These are phyloP conservation scores for Zootermopsis nevadensis DNA, from an alignment of 2,888 invertebrate species.

Conservation along the genomic window DNA sequence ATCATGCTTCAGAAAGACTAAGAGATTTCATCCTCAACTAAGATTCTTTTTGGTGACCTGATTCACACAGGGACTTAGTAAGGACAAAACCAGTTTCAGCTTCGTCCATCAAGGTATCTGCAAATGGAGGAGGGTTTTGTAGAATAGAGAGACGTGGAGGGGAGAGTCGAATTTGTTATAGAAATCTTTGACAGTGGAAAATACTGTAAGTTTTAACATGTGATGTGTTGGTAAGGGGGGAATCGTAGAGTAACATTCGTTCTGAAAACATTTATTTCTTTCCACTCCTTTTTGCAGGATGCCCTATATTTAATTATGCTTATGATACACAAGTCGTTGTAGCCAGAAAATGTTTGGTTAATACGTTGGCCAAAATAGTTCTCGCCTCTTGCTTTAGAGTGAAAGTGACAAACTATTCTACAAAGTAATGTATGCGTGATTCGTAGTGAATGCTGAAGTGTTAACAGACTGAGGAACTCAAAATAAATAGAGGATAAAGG, in stretches of 20 bases:
- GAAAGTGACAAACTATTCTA: too few species aligned
- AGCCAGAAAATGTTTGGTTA: too few species aligned
- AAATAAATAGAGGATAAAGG: too few species aligned
- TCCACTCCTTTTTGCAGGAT: too few species aligned
- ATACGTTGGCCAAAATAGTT: too few species aligned
- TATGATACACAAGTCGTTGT: too few species aligned
- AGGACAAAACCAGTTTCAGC: constrained; percentile 38
- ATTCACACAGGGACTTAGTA: constrained; percentile 44
- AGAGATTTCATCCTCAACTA: constrained; percentile 18
- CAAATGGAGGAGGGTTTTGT: not conserved
- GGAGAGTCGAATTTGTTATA: not conserved
- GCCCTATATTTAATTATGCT: too few species aligned
- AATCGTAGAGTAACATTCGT: not conserved
- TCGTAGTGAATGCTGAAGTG: too few species aligned
- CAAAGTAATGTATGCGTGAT: too few species aligned
- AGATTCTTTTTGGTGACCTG: constrained; percentile 31
- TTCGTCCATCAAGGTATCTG: not conserved
- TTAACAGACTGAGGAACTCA: too few species aligned
- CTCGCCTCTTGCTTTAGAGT: too few species aligned
- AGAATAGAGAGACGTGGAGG: not conserved
- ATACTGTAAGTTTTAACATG: not conserved
- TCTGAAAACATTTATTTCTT: not conserved
- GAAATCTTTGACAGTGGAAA: constrained; percentile 16
- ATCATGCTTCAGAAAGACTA: constrained; percentile 25
- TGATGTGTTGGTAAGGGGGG: not conserved